phyloP scores from a whole-genome alignment of 2,113 vertebrate species.

The Atlantisia rogersi region DNA sequence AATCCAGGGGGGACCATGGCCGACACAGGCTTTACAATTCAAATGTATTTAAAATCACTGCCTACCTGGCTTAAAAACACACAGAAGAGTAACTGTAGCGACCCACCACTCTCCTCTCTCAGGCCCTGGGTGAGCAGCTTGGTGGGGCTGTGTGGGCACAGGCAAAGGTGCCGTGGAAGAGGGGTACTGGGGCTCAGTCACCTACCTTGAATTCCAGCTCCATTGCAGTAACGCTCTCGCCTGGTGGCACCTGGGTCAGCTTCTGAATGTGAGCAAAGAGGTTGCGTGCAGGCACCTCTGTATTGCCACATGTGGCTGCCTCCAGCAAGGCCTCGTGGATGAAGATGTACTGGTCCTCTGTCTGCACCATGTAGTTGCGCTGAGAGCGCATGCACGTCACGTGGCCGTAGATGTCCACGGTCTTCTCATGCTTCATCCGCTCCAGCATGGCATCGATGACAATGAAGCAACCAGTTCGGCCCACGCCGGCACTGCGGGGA shows the following conservation, averaged over 20 bases:
- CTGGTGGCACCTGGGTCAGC: slow-evolving; percentile 84
- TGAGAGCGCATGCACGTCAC: slow-evolving; percentile 96
- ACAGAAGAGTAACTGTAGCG: not conserved
- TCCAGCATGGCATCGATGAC: slow-evolving; percentile 97
- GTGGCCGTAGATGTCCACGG: slow-evolving; percentile 92
- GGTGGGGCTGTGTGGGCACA: not conserved
- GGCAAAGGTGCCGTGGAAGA: accelerated
- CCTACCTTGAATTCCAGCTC: slow-evolving; percentile 97
- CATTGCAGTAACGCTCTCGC: slow-evolving; percentile 90
- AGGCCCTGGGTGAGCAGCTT: accelerated
- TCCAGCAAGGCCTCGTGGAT: slow-evolving; percentile 95
- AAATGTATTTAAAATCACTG: slow-evolving; percentile 50
- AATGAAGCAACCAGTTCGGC: slow-evolving; percentile 93
- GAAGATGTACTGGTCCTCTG: slow-evolving; percentile 96
- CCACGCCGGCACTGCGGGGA: slow-evolving; percentile 87
- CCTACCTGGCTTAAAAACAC: slow-evolving; percentile 34
- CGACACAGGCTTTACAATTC: slow-evolving; percentile 34
- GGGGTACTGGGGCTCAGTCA: not conserved
- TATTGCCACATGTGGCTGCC: slow-evolving; percentile 87
- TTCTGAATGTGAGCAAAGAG: slow-evolving; percentile 95
- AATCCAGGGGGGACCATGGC: slow-evolving; percentile 7
- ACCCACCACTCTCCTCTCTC: not conserved
- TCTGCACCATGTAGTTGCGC: slow-evolving; percentile 99
- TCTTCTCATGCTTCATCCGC: slow-evolving; percentile 93
- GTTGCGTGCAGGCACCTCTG: slow-evolving; percentile 90